These are phyloP conservation scores for Empidonax alnorum DNA, from an alignment of 2,113 vertebrate species.

Conservation along the genomic window DNA sequence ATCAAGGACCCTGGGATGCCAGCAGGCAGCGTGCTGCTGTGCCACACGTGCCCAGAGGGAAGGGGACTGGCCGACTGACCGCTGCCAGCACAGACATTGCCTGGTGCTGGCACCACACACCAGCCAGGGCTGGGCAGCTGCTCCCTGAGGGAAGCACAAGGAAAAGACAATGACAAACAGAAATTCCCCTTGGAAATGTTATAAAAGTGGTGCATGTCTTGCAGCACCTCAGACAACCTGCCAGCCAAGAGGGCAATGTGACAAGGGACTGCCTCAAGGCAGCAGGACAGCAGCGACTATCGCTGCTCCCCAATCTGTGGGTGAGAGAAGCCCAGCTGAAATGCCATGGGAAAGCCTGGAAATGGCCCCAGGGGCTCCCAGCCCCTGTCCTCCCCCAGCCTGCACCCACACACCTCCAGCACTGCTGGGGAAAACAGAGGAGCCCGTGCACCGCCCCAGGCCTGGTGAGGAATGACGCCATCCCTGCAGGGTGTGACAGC, in stretches of 20 bases:
- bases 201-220: accelerated
- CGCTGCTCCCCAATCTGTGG: accelerated
- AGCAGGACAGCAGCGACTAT: accelerated
- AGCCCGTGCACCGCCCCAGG: accelerated
- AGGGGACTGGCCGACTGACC: not conserved
- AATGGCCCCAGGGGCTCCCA: not conserved
- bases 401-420: not conserved
- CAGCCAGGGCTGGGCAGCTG: not conserved
- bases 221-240: accelerated
- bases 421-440: not conserved
- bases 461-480: not conserved
- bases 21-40: accelerated
- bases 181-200: not conserved
- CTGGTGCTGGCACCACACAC: not conserved
- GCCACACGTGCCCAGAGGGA: accelerated
- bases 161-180: not conserved
- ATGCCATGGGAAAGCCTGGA: not conserved
- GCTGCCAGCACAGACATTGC: accelerated
- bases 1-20: not conserved
- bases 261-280: accelerated
- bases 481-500: accelerated
- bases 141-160: not conserved
- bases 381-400: not conserved
- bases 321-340: not conserved
- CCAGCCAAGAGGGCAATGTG: not conserved